A percentile compares a stretch with the other conserved stretches of the same genome.
Conservation (phyloP, 92 coral and sea anemone species). For the Epizoanthus illoricatus region DNA sequence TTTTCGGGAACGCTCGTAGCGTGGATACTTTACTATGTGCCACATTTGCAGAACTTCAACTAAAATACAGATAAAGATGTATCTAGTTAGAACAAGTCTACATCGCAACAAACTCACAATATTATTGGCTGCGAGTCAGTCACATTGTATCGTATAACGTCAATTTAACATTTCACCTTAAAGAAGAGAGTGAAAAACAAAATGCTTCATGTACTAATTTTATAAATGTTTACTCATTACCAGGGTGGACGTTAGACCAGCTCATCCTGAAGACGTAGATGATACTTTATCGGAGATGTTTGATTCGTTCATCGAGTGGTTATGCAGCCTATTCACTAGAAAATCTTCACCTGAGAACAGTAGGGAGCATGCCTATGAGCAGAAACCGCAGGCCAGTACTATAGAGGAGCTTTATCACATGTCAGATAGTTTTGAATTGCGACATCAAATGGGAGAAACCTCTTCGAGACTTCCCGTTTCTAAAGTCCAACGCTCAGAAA, state of each 20-base stretch:
- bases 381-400: slow-evolving; percentile 22
- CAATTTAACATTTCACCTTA: too few relatives aligned
- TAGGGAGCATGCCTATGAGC: not conserved
- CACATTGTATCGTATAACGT: too few relatives aligned
- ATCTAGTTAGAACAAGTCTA: too few relatives aligned
- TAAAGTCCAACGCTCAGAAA: not conserved
- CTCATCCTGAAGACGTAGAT: slow-evolving; percentile 25
- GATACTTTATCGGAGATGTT: slow-evolving; percentile 19
- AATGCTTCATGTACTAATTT: not conserved
- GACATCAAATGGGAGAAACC: not conserved
- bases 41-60: too few relatives aligned
- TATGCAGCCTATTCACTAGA: not conserved
- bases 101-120: too few relatives aligned
- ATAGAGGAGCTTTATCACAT: not conserved
- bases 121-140: too few relatives aligned
- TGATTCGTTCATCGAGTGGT: not conserved
- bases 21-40: too few relatives aligned
- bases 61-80: too few relatives aligned
- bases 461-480: not conserved
- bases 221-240: not conserved
- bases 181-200: too few relatives aligned
- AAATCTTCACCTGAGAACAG: not conserved
- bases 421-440: not conserved
- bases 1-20: too few relatives aligned
- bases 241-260: slow-evolving; percentile 29